Percentiles rank a stretch among this genome's conserved stretches.
phyloP scores from a whole-genome alignment of 2,113 vertebrate species.

The Osmerus mordax region DNA sequence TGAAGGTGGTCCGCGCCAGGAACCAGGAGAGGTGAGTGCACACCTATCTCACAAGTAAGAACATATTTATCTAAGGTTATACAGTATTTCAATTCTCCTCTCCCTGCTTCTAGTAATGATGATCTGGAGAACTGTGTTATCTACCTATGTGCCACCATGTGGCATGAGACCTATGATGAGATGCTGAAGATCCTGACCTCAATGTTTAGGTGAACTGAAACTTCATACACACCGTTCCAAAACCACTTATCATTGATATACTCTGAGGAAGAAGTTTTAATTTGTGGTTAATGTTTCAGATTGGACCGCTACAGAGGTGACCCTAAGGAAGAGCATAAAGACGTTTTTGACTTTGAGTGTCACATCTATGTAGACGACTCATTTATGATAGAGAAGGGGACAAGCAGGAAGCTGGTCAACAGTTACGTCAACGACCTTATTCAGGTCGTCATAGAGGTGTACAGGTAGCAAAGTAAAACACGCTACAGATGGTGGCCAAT shows the following conservation, averaged over 20 bases:
- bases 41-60: too few species aligned
- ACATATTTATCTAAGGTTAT: too few species aligned
- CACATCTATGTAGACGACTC: conserved; percentile 76
- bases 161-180: conserved; percentile 80
- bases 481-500: too few species aligned
- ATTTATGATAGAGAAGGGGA: conserved; percentile 58
- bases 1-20: conserved; percentile 61
- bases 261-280: too few species aligned
- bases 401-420: conserved; percentile 62
- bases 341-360: conserved; percentile 74
- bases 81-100: too few species aligned
- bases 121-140: conserved; percentile 67
- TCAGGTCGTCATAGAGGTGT: conserved; percentile 71
- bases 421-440: conserved; percentile 67
- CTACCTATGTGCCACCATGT: conserved; percentile 81
- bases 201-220: conserved; percentile 71
- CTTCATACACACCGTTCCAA: background rate
- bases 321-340: conserved; percentile 69
- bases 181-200: conserved; percentile 80
- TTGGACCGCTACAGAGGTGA: conserved; percentile 75
- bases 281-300: conserved; percentile 47
- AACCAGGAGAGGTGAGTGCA: conserved; percentile 59
- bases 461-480: conserved; percentile 56
- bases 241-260: background rate
- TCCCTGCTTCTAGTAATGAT: conserved; percentile 27